phyloP scores from a whole-genome alignment of 2,113 vertebrate genomes.

The Connochaetes taurinus region DNA sequence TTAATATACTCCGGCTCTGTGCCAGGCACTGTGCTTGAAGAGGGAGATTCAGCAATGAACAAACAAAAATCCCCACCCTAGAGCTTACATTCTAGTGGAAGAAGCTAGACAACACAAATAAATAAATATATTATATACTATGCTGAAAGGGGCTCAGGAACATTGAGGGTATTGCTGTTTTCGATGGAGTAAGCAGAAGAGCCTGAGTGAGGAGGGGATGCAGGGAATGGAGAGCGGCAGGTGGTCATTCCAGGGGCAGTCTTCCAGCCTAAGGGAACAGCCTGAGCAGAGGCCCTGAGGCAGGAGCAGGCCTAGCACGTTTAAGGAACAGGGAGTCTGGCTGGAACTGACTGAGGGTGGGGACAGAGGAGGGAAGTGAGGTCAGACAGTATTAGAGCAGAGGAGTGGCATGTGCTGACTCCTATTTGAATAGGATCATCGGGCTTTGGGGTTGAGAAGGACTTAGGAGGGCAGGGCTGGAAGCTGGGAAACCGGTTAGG shows the following conservation, averaged over 20 bases:
- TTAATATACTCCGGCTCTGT: neutral
- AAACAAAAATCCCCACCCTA: neutral
- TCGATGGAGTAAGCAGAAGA: neutral
- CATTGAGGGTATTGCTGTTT: fast-evolving
- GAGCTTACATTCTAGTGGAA: neutral
- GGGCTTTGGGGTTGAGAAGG: neutral
- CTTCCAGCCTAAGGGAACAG: neutral
- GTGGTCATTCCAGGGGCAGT: neutral
- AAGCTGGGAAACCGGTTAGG: neutral
- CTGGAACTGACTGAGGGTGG: neutral
- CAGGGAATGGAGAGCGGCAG: neutral
- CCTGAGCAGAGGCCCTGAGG: neutral
- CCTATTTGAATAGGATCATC: neutral
- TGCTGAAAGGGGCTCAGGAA: neutral
- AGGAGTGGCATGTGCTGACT: neutral
- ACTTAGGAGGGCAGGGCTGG: neutral
- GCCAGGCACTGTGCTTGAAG: neutral
- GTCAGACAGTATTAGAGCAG: neutral
- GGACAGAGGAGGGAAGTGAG: neutral
- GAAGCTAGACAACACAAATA: neutral
- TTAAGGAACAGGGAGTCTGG: neutral
- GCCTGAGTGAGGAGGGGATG: neutral
- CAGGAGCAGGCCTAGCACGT: neutral
- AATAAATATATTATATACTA: neutral
- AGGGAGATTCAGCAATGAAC: neutral